Conservation (phyloP, 2,797 vertebrate species). For the Nyctalus aviator region DNA sequence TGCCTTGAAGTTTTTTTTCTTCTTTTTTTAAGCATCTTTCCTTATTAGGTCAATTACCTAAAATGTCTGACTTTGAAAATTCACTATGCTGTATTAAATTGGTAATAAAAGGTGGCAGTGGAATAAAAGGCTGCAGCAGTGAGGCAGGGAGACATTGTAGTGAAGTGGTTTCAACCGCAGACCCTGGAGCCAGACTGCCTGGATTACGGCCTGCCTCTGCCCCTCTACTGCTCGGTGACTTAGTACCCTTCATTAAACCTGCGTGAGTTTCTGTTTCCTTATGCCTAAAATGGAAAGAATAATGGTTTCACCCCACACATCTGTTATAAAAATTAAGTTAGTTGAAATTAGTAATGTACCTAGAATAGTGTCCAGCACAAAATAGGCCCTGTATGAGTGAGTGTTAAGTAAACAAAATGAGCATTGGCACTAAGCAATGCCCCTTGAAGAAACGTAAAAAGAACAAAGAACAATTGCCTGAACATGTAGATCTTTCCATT, state of each 20-base stretch:
- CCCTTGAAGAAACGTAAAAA: neutral
- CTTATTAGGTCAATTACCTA: neutral
- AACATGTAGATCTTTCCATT: neutral
- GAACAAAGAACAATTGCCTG: neutral
- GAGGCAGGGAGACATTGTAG: rapidly evolving
- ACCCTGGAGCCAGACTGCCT: too few relatives aligned
- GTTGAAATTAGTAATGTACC: neutral
- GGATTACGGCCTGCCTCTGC: neutral
- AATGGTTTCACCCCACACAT: neutral
- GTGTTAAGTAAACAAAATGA: neutral
- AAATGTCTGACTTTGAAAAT: neutral
- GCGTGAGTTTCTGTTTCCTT: neutral
- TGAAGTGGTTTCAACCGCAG: neutral
- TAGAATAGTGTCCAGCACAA: neutral
- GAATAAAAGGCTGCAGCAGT: neutral
- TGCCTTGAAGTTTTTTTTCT: neutral
- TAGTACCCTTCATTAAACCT: neutral
- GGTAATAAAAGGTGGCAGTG: neutral
- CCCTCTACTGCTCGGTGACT: neutral
- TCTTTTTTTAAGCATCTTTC: neutral
- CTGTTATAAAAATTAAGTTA: neutral
- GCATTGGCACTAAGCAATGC: neutral
- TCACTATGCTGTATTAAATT: neutral
- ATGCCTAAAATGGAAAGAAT: neutral
- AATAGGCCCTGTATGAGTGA: neutral